phyloP scores from a whole-genome alignment of 2,113 vertebrate genomes.

The Neofelis nebulosa region DNA sequence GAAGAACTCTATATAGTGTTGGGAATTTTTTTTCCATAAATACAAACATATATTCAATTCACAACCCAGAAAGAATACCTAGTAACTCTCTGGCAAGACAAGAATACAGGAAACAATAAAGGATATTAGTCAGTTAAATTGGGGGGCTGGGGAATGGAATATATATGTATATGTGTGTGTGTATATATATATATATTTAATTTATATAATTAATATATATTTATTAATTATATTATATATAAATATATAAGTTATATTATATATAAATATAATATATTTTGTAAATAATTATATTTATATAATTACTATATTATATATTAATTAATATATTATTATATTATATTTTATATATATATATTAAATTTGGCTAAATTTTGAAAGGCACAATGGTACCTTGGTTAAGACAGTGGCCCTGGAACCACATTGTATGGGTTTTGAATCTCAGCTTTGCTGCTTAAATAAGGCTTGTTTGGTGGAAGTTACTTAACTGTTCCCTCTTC shows the following conservation, averaged over 20 bases:
- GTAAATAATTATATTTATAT: too few species aligned
- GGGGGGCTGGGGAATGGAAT: neutral
- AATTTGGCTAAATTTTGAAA: neutral
- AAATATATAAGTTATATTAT: too few species aligned
- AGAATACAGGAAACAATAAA: neutral
- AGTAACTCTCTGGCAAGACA: neutral
- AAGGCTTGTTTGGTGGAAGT: neutral
- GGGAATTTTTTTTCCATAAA: neutral
- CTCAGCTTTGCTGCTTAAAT: neutral
- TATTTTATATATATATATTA: neutral
- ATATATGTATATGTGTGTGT: too few species aligned
- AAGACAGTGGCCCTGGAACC: neutral
- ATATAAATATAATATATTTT: too few species aligned
- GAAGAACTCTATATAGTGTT: neutral
- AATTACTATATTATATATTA: too few species aligned
- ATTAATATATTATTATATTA: too few species aligned
- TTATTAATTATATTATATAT: too few species aligned
- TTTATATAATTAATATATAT: too few species aligned
- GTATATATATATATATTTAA: too few species aligned
- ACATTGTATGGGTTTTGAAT: neutral
- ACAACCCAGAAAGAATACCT: neutral
- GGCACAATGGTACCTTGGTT: neutral
- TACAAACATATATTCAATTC: neutral
- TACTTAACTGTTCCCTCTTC: neutral
- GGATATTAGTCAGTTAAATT: neutral